Percentiles rank a stretch among this genome's conserved stretches.
Evolutionary conservation across 1,140 invertebrate species (phyloP).

Genomic region (Formica exsecta): DNA sequence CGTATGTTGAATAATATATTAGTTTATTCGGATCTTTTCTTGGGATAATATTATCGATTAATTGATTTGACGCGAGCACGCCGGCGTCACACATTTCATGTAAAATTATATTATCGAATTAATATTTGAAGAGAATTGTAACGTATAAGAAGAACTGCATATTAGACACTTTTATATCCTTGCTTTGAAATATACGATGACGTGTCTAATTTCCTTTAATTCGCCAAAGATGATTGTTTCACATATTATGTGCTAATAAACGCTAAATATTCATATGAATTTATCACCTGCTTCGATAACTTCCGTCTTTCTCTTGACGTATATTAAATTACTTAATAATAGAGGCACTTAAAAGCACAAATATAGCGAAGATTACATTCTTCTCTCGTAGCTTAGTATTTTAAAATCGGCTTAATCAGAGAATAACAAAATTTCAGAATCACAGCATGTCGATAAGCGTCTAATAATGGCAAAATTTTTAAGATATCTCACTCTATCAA

Average conservation of each 20-base stretch:
- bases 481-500: constrained; percentile 11
- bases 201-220: constrained; percentile 41
- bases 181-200: not conserved
- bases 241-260: constrained; percentile 13
- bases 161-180: constrained; percentile 18
- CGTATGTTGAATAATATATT: constrained; percentile 30
- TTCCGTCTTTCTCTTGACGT: constrained; percentile 17
- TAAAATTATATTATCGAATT: constrained; percentile 51
- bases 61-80: constrained; percentile 31
- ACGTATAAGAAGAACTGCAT: not conserved
- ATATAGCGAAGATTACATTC: constrained; percentile 23
- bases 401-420: constrained; percentile 8
- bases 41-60: constrained; percentile 8
- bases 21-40: constrained; percentile 48
- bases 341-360: constrained; percentile 20
- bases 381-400: constrained; percentile 23
- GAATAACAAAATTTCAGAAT: not conserved
- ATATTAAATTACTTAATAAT: constrained; percentile 41
- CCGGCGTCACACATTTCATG: constrained; percentile 6
- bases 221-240: constrained; percentile 5
- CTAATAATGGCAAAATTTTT: constrained; percentile 41
- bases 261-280: constrained; percentile 43
- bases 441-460: constrained; percentile 8
- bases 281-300: not conserved
- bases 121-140: constrained; percentile 25